These are phyloP conservation scores for Cheiracanthium punctorium DNA, from an alignment of 2,888 invertebrate species.

Conservation along the genomic window DNA sequence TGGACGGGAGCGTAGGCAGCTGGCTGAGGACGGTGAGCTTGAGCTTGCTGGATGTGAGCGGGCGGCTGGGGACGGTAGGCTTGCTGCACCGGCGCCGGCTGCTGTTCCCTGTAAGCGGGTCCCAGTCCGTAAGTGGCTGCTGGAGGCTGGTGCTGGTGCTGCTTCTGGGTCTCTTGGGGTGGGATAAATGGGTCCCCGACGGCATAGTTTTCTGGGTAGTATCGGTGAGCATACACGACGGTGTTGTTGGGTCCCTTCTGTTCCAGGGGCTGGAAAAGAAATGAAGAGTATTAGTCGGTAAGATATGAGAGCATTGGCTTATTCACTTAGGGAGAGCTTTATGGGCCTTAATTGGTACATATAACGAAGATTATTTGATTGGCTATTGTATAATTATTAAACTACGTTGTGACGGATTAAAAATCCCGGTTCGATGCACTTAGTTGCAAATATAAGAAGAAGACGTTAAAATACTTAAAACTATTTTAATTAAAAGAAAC, in stretches of 20 bases:
- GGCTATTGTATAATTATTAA: too few relatives aligned
- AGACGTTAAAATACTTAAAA: too few relatives aligned
- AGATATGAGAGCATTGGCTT: too few relatives aligned
- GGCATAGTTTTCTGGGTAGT: slow-evolving; percentile 73
- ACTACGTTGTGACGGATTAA: too few relatives aligned
- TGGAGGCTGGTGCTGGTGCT: slow-evolving; percentile 52
- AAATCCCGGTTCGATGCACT: too few relatives aligned
- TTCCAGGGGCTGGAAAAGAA: slow-evolving; percentile 59
- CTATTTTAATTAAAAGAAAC: too few relatives aligned
- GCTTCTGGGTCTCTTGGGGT: slow-evolving; percentile 48
- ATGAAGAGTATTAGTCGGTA: too few relatives aligned
- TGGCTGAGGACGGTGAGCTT: slow-evolving; percentile 36
- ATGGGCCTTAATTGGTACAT: too few relatives aligned
- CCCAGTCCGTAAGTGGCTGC: slow-evolving; percentile 65
- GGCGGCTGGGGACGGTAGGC: slow-evolving; percentile 41
- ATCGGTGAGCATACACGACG: slow-evolving; percentile 75
- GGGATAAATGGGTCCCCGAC: slow-evolving; percentile 70
- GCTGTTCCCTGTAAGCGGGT: slow-evolving; percentile 60
- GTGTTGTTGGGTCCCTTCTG: slow-evolving; percentile 74
- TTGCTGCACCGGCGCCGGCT: slow-evolving; percentile 34
- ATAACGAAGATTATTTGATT: too few relatives aligned
- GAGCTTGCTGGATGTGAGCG: slow-evolving; percentile 25
- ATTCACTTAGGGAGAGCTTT: too few relatives aligned
- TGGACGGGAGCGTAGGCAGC: background rate
- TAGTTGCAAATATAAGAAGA: too few relatives aligned